Conservation (phyloP, 1,140 invertebrate species). For the Globodera ellingtonae region DNA sequence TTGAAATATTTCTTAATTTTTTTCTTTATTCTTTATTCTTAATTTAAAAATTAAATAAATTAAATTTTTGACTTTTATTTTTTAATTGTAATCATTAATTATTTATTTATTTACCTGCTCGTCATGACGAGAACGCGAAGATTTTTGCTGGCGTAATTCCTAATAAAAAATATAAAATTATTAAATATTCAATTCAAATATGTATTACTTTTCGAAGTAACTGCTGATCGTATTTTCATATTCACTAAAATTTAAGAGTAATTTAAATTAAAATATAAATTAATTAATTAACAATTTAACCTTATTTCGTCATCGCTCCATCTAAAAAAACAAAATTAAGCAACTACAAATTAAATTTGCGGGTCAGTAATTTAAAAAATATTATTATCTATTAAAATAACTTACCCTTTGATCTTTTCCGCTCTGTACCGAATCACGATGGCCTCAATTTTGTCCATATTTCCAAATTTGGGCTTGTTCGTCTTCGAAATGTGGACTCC, state of each 20-base stretch:
- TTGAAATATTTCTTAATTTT: too few species aligned
- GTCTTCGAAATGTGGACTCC: slow-evolving; percentile 51
- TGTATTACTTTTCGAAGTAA: slow-evolving; percentile 45
- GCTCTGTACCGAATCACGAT: slow-evolving; percentile 45
- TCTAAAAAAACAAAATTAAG: background rate
- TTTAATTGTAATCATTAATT: background rate
- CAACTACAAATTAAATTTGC: too few species aligned
- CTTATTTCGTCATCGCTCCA: slow-evolving; percentile 43
- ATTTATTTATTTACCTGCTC: background rate
- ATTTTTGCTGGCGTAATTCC: slow-evolving; percentile 45
- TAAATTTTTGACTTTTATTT: background rate
- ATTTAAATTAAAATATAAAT: slow-evolving; percentile 14
- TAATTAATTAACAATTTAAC: background rate
- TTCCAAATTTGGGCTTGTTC: slow-evolving; percentile 19
- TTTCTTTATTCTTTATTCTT: too few species aligned
- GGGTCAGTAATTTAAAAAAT: too few species aligned
- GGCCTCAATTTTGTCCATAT: slow-evolving; percentile 42
- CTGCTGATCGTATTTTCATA: slow-evolving; percentile 42
- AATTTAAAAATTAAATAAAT: too few species aligned
- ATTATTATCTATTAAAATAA: too few species aligned
- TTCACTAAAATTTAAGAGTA: slow-evolving; percentile 25
- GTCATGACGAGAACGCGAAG: slow-evolving; percentile 27
- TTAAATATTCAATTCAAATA: background rate
- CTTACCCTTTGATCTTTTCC: slow-evolving; percentile 32
- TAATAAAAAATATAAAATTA: slow-evolving; percentile 24